Evolutionary conservation across 2,888 invertebrate genomes (phyloP), one percentile per base, ranked within the genome.

Genomic region (Polydrusus cervinus): DNA sequence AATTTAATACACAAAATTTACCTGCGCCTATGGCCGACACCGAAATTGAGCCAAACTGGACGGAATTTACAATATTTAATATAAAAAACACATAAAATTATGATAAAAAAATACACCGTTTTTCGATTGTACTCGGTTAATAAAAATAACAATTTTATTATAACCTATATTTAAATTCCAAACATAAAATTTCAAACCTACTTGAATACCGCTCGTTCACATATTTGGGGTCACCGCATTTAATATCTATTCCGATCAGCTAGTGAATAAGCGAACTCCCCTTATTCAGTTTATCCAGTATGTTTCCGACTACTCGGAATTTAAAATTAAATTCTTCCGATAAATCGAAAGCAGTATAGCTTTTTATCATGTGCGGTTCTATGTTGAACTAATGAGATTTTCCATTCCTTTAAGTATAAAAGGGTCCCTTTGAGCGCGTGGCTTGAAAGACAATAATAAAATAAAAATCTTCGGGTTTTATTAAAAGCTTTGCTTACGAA

Each of bases 371-470:
- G 51, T 51, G 20, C 51, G 51, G 51, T 51, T 51, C 51, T 51
- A 51, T 51, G 51, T 51, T 51, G 43, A 10, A 43, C 62, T 62
- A 43, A 62, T 62, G 62, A 62, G 62, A 62, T 62, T 62, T 62
- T 62, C 62, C 62, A 43, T 62, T 62, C 62, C 62, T 62, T 62
- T 62, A 62, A 62, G 43, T 62, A 62, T 62, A 43, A 62, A 62
- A 62, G 62, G 43, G 62, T 20, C 43, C 20, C 34, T 49, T 34
- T 51, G 18, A 20, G 18, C 43, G 18, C 51, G 51, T 51, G 51
- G 51, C 18, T 51, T 20, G 51, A 51, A 18, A 51, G 51, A 51
- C 20, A 51, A 51, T 51, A 18, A 18, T 51, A 20, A 51, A 20
- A 51, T 51, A 20, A 43, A 43, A 43, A 43, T 43, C 43, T 6